These are phyloP conservation scores for Emys orbicularis DNA, from an alignment of 2,797 vertebrate genomes.

Conservation along the genomic window DNA sequence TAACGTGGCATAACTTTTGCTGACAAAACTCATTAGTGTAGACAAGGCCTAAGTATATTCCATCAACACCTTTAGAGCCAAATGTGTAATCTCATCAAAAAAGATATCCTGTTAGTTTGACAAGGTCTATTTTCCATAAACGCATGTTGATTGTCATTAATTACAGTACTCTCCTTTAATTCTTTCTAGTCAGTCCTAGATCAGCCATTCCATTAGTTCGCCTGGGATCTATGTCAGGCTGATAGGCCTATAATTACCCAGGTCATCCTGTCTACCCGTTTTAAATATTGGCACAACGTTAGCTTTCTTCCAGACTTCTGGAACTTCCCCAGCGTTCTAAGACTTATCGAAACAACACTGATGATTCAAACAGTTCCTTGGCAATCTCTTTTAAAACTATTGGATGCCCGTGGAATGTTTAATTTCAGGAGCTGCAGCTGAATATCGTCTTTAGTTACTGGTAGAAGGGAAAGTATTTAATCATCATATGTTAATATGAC, in stretches of 20 bases:
- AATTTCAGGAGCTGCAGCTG: neutral
- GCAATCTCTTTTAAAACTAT: neutral
- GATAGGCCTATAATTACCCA: neutral
- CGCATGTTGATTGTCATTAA: neutral
- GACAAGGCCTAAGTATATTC: neutral
- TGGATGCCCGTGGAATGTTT: neutral
- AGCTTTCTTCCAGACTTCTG: neutral
- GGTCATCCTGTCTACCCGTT: neutral
- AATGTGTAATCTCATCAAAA: neutral
- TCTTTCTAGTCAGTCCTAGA: neutral
- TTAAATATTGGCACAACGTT: neutral
- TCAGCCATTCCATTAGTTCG: neutral
- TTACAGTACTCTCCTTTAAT: neutral
- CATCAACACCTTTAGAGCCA: neutral
- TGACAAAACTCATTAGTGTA: too few relatives aligned
- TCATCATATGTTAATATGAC: neutral
- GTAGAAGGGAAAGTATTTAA: neutral
- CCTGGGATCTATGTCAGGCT: neutral
- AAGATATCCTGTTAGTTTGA: neutral
- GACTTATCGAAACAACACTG: neutral
- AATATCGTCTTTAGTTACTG: neutral
- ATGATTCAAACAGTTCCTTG: neutral
- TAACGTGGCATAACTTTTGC: too few relatives aligned
- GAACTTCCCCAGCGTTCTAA: neutral
- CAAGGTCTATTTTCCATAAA: neutral